Evolutionary conservation across 2,888 invertebrate genomes (phyloP).

Genomic region (Cheilosia soror): DNA sequence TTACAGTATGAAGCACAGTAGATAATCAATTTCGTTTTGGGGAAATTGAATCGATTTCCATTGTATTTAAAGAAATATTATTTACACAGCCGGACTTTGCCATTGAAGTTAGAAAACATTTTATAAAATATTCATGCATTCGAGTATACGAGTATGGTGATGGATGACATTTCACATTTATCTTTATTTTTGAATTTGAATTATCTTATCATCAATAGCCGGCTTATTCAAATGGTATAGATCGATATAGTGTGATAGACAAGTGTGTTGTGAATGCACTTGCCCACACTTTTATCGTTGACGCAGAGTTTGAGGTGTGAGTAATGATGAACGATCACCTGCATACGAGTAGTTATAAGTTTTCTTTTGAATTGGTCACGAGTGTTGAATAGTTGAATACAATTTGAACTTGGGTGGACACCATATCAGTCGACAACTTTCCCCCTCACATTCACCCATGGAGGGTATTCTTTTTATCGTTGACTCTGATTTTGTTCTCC

Average conservation of each 20-base stretch:
- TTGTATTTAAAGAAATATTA: not conserved
- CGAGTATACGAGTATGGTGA: not conserved
- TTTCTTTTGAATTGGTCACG: conserved; percentile 6
- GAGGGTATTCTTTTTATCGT: conserved; percentile 52
- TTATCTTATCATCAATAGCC: conserved; percentile 19
- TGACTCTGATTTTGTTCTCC: conserved; percentile 2
- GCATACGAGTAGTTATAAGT: conserved; percentile 6
- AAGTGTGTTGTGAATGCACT: conserved; percentile 7
- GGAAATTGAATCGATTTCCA: conserved; percentile 43
- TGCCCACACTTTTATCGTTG: conserved; percentile 5
- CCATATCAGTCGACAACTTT: conserved; percentile 58
- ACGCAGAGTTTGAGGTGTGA: not conserved
- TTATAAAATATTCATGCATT: conserved; percentile 8
- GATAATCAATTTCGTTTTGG: conserved; percentile 47
- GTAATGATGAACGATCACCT: conserved; percentile 14
- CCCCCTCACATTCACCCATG: conserved; percentile 58
- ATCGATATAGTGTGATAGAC: not conserved
- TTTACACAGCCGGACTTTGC: conserved; percentile 41
- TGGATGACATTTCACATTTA: conserved; percentile 28
- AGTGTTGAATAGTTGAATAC: conserved; percentile 56
- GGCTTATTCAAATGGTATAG: conserved; percentile 5
- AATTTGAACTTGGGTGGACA: conserved; percentile 56
- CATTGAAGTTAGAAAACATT: conserved; percentile 17
- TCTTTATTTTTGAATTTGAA: not conserved
- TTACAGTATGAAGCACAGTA: conserved; percentile 22